A percentile compares a stretch with the other conserved stretches of the same genome.
Evolutionary conservation across 2,113 vertebrate species (phyloP).

Genomic region (Mohoua ochrocephala): DNA sequence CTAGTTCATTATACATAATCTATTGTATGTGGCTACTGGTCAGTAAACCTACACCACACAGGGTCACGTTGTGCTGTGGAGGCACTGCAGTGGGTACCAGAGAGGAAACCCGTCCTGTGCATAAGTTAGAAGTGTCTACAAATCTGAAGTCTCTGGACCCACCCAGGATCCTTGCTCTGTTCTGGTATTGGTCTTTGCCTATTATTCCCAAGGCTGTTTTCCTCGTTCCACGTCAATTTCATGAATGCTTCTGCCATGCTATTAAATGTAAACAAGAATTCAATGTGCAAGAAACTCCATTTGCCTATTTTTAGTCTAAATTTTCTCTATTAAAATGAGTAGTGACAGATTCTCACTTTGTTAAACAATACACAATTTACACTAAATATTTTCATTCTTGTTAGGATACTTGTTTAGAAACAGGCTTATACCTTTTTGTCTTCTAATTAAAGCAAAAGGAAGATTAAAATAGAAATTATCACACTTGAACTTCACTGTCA

Average conservation of each 20-base stretch:
- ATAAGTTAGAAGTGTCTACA: background rate
- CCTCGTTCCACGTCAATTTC: background rate
- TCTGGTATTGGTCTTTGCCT: background rate
- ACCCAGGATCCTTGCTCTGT: background rate
- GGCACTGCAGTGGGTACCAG: background rate
- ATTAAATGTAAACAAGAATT: background rate
- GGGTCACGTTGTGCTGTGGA: background rate
- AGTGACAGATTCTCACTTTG: background rate
- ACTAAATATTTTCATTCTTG: conserved; percentile 36
- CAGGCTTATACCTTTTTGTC: conserved; percentile 35
- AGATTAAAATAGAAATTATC: conserved; percentile 40
- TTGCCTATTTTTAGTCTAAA: background rate
- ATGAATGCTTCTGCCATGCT: background rate
- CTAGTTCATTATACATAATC: background rate
- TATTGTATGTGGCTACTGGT: background rate
- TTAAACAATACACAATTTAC: conserved; percentile 4
- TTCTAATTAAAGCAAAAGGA: conserved; percentile 47
- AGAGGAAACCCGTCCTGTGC: background rate
- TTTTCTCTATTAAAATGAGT: conserved; percentile 34
- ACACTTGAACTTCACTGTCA: conserved; percentile 18
- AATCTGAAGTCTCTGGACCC: background rate
- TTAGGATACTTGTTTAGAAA: conserved; percentile 28
- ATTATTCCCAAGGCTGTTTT: background rate
- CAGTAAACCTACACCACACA: background rate
- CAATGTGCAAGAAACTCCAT: background rate